Evolutionary conservation across 2,888 invertebrate species (phyloP), one percentile per base, ranked within the genome.

Genomic region (Atherix ibis): DNA sequence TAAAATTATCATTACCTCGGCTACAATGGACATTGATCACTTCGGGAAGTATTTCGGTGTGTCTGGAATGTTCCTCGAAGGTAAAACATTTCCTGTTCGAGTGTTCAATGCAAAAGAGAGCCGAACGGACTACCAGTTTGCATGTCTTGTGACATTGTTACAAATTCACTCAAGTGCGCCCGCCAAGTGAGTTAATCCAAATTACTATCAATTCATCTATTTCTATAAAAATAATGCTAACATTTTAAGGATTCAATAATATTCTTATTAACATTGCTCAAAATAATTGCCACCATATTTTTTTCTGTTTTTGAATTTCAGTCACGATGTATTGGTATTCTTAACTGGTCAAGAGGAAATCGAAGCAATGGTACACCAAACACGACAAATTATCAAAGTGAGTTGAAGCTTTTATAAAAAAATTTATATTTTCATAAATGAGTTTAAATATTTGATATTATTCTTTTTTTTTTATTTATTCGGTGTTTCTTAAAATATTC

Each of bases 301-400:
- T n/a, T n/a, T n/a, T n/a, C n/a, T n/a, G 39, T 35, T 37, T 44
- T 47, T 45, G 38, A 42, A 37, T 72, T 72, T 46, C 57, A 85
- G 83, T 50, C 76, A 91, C 46, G 89, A 91, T 55, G 82, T 95
- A 45, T 65, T 95, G 34, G 82, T 92, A 25, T 95, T 95, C 63
- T 64, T 95, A 37, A 94, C 94, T 31, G 95, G 95, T 1, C 92
- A 94, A 64, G 94, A 95, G 60, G 94, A 95, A 69, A 94, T 95
- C 43, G 92, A 94, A 62, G 70, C 76, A n/a, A 71, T 81, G 43
- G 76, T 75, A 40, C 68, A 73, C 45, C 80, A 76, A 51, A 79
- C 85, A 27, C 68, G 76, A 45, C 68, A 73, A 49, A 70, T 80
- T 42, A 71, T 75, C 2, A 78, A 76, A 62, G 79, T 71, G 55